Base-by-base conservation (phyloP, 2,888 invertebrate genomes). In the Acanthoscelides obtectus region DNA sequence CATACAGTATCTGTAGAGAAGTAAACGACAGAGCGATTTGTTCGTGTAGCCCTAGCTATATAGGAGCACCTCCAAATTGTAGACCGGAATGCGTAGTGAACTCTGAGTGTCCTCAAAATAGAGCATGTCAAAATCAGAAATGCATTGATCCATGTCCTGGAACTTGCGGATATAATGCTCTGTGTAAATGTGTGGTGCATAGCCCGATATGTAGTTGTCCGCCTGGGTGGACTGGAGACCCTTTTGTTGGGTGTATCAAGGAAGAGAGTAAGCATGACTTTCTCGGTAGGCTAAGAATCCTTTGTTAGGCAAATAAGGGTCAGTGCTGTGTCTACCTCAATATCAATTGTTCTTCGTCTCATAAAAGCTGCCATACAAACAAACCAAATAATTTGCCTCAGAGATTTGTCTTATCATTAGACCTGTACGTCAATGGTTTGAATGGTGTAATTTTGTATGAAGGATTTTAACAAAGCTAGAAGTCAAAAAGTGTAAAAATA, bases 121-220 rank as follows among this genome's bases (percentile, higher is more conserved):
- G 89, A 85, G 92, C 94, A 68, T 95, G 95, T 83, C 89, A 93
- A 77, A 91, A 91, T 83, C 91, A 92, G 83, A 92, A 92, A 86
- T 95, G 94, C 83, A 87, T 88, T 73, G 92, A 94, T 84, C 94
- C 94, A 27, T 94, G 94, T 83, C 88, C 89, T 69, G 92, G 92
- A 76, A 91, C 91, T 72, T 94, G 94, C 81, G 94, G 94, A 70
- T 86, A 89, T 71, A 91, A 93, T 81, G 93, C 94, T 64, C 87
- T 90, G 79, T 95, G 95, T 82, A 91, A 91, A 87, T 93, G 93
- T 69, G 89, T 93, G 68, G 92, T 92, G 81, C 94, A 95, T 83
- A 93, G 92, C 82, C 94, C 93, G 2, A 90, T 93, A 79, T 94
- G 94, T 85, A 91, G 91, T 82, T 94, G 94, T 81, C 87, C 90